These are phyloP conservation scores for Orgyia antiqua DNA, from an alignment of 2,888 invertebrate genomes.

Conservation along the genomic window DNA sequence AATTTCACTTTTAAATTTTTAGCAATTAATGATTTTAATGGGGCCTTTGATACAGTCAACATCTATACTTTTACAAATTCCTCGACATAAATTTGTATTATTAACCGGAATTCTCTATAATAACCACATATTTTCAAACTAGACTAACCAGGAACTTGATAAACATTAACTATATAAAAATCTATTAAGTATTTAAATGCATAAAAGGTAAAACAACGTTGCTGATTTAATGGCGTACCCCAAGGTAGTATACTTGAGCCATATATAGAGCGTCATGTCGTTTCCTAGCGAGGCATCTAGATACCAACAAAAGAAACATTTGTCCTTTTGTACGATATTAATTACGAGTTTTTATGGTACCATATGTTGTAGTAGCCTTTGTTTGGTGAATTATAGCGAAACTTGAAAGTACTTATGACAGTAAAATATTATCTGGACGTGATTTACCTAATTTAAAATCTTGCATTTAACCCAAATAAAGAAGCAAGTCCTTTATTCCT, in stretches of 20 bases:
- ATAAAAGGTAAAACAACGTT: constrained; percentile 19
- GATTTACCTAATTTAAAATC: no score
- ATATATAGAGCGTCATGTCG: constrained; percentile 6
- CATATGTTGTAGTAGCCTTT: constrained; percentile 18
- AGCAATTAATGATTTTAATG: no score
- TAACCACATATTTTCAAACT: constrained; percentile 3
- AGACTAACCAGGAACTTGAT: constrained; percentile 7
- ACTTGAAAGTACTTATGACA: constrained; percentile 1
- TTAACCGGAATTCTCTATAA: no score
- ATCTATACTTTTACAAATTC: no score
- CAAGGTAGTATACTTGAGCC: constrained; percentile 8
- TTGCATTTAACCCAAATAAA: no score
- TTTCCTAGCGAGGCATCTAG: constrained; percentile 16
- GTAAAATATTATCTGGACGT: background rate
- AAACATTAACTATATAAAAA: constrained; percentile 16
- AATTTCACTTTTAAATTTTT: no score
- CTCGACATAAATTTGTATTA: no score
- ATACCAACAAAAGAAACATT: constrained; percentile 25
- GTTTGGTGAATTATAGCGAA: constrained; percentile 7
- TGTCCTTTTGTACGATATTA: constrained; percentile 21
- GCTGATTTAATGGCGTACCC: constrained; percentile 7
- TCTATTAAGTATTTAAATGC: constrained; percentile 20
- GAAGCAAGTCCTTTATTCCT: no score
- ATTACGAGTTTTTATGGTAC: constrained; percentile 25
- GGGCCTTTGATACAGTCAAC: no score